Base-by-base conservation (phyloP, 2,113 vertebrate species). In the Phrynosoma blainvillii region DNA sequence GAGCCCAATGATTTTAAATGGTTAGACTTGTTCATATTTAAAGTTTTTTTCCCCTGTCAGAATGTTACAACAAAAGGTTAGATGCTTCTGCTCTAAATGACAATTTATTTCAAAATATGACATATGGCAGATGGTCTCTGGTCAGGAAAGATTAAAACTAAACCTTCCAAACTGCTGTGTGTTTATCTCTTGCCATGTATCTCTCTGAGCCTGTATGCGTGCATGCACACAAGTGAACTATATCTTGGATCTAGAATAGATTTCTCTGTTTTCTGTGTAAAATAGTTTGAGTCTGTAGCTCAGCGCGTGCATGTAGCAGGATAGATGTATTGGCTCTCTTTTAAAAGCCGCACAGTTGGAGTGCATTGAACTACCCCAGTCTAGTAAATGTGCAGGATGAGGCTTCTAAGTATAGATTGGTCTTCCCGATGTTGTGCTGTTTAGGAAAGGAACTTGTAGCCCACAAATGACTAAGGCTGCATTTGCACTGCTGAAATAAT, bases 91-190 rank as follows among this genome's bases (percentile, higher is more conserved):
- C 90, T 76, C 68, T 18, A 91, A 86, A 90, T 59, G 32, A 78
- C 52, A n/a, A 52, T 78, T 84, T 89, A 71, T 77, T 90, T 92
- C 42, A 89, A 84, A 3, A 90, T 89, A 62, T 78, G 89, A 85
- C 1, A 40, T 65, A 0, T 13, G 78, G 89, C 94, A 95, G 94
- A 90, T 95, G 91, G 89, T 87, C 66, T 82, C 59, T 87, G 87
- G 8, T 91, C 86, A 83, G 81, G 89, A 93, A 90, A 80, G 90
- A 93, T 93, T 94, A 92, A 94, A 94, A 89, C 83, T 92, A 62
- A 92, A 93, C 80, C 80, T 54, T 90, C 87, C 91, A 90, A 90
- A 82, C 88, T 85, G 66, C 84, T 70, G 62, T 78, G 54, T 8
- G 27, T 82, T 80, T 87, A 68, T 89, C 80, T 89, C 62, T 82